Base-by-base conservation (phyloP, 2,888 invertebrate species). In the Drosophila prolongata region DNA sequence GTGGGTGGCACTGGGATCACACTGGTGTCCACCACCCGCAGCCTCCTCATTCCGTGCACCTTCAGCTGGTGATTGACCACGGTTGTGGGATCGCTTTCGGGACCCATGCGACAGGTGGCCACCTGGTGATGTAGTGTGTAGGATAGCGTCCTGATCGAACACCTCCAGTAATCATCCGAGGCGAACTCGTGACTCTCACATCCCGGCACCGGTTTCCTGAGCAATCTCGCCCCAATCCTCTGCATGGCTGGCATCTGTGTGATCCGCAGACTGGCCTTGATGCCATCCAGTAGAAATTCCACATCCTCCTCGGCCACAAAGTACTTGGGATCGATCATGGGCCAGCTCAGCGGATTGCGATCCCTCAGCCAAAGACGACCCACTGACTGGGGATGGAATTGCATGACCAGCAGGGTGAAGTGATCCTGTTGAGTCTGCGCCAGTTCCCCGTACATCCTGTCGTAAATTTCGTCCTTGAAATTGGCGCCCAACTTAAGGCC, bases 51-150 rank as follows among this genome's bases (percentile, higher is more conserved):
- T 1, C 95, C 95, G 76, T 94, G 93, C 0, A 95, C 95, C 72
- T 93, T 93, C 19, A 95, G 90, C 73, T 94, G 93, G 2, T 94
- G 93, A 89, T 95, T 94, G 1, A 95, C 95, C 1, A 96, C 95
- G 0, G 95, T 94, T 0, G 91, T 92, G 0, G 94, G 93, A 83
- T 96, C 95, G 0, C 90, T 92, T 0, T 89, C 89, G 0, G 95
- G 94, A 0, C 96, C 96, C 96, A 96, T 96, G 81, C 95, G 95
- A 76, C 95, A 95, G 1, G 95, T 95, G 4, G 94, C 95, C 71
- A 94, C 93, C 78, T 95, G 95, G 90, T 95, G 95, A 80, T 95
- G 95, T 40, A 95, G 91, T 0, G 95, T 95, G 19, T 94, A 93
- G 0, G 95, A 94, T 43, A 94, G 91, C 16, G 93, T 94, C 13